Percentiles rank a stretch among this genome's conserved stretches.
Evolutionary conservation across 1,140 invertebrate species (phyloP).

Genomic region (Euwallacea fornicatus): DNA sequence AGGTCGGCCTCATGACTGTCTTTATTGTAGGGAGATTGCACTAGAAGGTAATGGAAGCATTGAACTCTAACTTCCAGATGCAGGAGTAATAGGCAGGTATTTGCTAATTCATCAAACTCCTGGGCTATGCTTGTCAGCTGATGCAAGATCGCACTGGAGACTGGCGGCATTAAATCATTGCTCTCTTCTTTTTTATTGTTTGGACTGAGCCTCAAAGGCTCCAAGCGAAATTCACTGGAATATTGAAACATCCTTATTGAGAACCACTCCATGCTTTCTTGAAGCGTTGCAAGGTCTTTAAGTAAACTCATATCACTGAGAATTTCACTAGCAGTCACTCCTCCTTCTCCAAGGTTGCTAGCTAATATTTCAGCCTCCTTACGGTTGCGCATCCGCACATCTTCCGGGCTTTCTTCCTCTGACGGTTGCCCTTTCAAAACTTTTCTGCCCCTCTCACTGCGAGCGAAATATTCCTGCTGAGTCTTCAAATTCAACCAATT

Average conservation of each 20-base stretch:
- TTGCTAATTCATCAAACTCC: constrained; percentile 85
- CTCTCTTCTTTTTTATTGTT: constrained; percentile 45
- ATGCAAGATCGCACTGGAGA: constrained; percentile 54
- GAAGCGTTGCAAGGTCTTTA: constrained; percentile 81
- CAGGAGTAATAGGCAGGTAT: constrained; percentile 86
- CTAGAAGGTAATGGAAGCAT: constrained; percentile 89
- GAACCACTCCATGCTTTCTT: constrained; percentile 90
- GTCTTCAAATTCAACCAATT: constrained; percentile 80
- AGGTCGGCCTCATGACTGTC: constrained; percentile 76
- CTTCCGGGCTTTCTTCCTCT: constrained; percentile 73
- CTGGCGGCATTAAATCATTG: constrained; percentile 39
- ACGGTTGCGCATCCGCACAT: constrained; percentile 77
- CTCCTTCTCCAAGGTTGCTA: constrained; percentile 81
- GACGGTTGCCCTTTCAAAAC: constrained; percentile 58
- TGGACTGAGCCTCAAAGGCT: constrained; percentile 51
- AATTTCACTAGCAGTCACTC: constrained; percentile 49
- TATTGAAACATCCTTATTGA: constrained; percentile 59
- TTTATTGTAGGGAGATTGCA: constrained; percentile 65
- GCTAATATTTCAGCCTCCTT: constrained; percentile 92
- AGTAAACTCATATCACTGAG: constrained; percentile 67
- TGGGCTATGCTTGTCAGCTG: constrained; percentile 67
- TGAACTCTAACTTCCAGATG: constrained; percentile 92
- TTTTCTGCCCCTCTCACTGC: constrained; percentile 44
- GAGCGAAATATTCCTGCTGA: constrained; percentile 52
- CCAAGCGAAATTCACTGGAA: constrained; percentile 56